phyloP scores from a whole-genome alignment of 2,888 invertebrate genomes.

The Trichopoda pennipes region DNA sequence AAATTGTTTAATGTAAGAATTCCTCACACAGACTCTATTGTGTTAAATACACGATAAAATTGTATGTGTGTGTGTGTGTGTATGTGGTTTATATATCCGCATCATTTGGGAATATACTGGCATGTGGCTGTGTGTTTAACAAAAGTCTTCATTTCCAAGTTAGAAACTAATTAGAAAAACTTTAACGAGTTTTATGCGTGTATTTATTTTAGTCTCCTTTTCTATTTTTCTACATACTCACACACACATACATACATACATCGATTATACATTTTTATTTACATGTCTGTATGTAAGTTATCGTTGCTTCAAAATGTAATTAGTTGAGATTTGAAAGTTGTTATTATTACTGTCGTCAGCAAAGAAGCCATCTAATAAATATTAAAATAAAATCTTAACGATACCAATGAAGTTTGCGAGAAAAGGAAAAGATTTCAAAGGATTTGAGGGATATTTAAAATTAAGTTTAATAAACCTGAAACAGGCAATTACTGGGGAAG shows the following conservation, averaged over 20 bases:
- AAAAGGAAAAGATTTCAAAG: no score
- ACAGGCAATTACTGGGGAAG: no score
- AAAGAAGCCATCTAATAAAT: neutral
- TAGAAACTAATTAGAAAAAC: slow-evolving; percentile 3
- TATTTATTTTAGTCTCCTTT: neutral
- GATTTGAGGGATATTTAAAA: no score
- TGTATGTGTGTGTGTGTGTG: no score
- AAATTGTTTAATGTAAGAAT: no score
- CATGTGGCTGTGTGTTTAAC: neutral
- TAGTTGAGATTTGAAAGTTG: slow-evolving; percentile 19
- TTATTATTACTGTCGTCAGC: neutral
- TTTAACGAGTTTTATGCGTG: slow-evolving; percentile 33
- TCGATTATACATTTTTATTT: neutral
- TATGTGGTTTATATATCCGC: neutral
- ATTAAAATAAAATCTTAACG: neutral
- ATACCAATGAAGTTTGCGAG: neutral
- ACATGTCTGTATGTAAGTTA: slow-evolving; percentile 6
- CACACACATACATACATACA: no score
- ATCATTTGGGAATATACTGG: no score
- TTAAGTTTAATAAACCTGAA: no score
- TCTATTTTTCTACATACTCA: no score
- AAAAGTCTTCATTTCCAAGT: neutral
- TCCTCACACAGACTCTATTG: slow-evolving; percentile 4
- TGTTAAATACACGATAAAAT: no score
- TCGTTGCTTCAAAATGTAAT: slow-evolving; percentile 17